Evolutionary conservation across 2,113 vertebrate genomes (phyloP).

Genomic region (Hystrix cristata): DNA sequence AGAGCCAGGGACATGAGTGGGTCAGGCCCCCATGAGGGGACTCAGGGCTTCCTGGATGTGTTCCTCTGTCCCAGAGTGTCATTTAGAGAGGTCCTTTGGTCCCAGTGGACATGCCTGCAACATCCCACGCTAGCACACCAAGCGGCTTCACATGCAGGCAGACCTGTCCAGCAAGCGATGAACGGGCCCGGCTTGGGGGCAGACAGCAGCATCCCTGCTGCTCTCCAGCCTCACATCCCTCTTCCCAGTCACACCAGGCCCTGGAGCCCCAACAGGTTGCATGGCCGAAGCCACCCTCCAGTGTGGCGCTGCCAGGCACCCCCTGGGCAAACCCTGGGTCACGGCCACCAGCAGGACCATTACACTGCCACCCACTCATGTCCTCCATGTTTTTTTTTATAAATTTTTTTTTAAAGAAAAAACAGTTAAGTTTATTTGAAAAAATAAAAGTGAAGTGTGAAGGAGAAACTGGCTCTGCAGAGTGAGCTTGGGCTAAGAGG

Average conservation of each 20-base stretch:
- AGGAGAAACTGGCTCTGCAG: no score
- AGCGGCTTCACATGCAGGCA: rapidly evolving
- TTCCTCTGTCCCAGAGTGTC: not conserved
- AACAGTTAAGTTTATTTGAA: no score
- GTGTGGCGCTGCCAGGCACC: not conserved
- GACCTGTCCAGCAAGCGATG: not conserved
- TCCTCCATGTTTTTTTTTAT: no score
- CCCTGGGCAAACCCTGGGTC: not conserved
- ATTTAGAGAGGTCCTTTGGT: not conserved
- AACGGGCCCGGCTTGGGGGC: not conserved
- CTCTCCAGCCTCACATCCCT: not conserved
- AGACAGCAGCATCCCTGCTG: not conserved
- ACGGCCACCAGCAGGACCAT: not conserved
- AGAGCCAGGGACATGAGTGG: not conserved
- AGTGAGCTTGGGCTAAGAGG: no score
- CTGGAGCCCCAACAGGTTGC: not conserved
- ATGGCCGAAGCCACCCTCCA: rapidly evolving
- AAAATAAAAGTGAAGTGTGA: no score
- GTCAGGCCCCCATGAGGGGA: not conserved
- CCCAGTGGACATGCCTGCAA: not conserved
- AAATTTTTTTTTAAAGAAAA: no score
- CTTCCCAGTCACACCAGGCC: not conserved
- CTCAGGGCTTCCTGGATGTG: rapidly evolving
- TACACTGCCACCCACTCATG: rapidly evolving
- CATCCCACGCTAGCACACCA: no score